These are phyloP conservation scores for Drosophila sordidapex DNA, from an alignment of 2,888 invertebrate species.

Conservation along the genomic window DNA sequence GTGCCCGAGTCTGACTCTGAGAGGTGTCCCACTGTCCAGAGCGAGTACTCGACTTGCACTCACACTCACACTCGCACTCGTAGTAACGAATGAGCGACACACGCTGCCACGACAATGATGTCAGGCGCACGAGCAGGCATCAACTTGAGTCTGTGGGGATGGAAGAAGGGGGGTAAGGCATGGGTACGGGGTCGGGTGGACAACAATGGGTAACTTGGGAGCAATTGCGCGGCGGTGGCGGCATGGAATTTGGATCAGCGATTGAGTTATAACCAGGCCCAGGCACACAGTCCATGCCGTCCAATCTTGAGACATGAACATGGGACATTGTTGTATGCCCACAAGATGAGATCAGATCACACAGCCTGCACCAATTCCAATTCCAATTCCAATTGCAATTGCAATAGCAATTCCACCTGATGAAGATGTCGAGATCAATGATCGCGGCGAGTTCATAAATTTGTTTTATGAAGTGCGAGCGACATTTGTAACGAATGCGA, in stretches of 20 bases:
- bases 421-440: slow-evolving; percentile 82
- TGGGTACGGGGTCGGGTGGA: slow-evolving; percentile 9
- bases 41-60: slow-evolving; percentile 45
- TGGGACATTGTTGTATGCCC: slow-evolving; percentile 51
- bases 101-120: slow-evolving; percentile 79
- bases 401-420: slow-evolving; percentile 64
- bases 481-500: slow-evolving; percentile 81
- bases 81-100: slow-evolving; percentile 70
- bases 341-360: slow-evolving; percentile 32
- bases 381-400: slow-evolving; percentile 23
- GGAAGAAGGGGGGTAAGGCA: neutral
- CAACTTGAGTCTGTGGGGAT: slow-evolving; percentile 41
- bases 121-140: slow-evolving; percentile 68
- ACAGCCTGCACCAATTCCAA: slow-evolving; percentile 36
- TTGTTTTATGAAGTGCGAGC: slow-evolving; percentile 82
- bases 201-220: slow-evolving; percentile 81
- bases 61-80: slow-evolving; percentile 38
- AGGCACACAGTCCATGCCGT: slow-evolving; percentile 26
- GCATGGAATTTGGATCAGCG: slow-evolving; percentile 79
- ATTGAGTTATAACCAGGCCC: slow-evolving; percentile 73
- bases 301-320: slow-evolving; percentile 49
- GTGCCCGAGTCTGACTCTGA: slow-evolving; percentile 11
- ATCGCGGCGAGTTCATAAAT: slow-evolving; percentile 81
- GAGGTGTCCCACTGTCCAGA: slow-evolving; percentile 62
- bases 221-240: slow-evolving; percentile 67